A percentile compares a stretch with the other conserved stretches of the same genome.
phyloP scores from a whole-genome alignment of 2,888 invertebrate species.

The Drosophila maculinotata region DNA sequence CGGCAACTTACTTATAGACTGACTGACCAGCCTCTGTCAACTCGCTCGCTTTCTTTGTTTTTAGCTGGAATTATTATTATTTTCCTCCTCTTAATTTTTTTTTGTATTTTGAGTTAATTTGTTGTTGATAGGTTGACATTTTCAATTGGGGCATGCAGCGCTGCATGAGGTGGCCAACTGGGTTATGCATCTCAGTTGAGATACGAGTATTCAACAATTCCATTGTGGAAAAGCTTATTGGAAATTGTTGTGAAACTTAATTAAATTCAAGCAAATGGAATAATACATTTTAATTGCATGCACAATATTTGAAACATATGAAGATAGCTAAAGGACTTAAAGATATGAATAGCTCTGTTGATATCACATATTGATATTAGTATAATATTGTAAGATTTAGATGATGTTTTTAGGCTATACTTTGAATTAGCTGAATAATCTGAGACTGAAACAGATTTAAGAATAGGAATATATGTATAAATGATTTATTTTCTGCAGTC shows the following conservation, averaged over 20 bases:
- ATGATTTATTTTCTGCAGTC: no score
- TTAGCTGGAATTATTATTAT: conserved; percentile 22
- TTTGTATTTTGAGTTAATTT: conserved; percentile 74
- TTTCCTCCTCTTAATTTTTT: conserved; percentile 28
- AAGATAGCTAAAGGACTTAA: no score
- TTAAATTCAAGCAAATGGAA: conserved; percentile 10
- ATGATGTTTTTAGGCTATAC: no score
- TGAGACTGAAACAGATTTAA: no score
- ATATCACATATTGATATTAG: not conserved
- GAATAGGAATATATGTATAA: no score
- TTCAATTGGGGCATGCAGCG: conserved; percentile 74
- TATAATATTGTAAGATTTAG: no score
- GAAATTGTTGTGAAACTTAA: conserved; percentile 31
- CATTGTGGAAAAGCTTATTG: conserved; percentile 29
- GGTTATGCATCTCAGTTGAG: conserved; percentile 39
- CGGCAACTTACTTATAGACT: conserved; percentile 76
- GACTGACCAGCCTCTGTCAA: conserved; percentile 63
- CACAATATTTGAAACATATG: not conserved
- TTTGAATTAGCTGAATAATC: no score
- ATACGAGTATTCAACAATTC: conserved; percentile 23
- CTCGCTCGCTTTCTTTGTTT: conserved; percentile 66
- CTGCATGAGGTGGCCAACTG: conserved; percentile 66
- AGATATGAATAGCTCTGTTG: no score
- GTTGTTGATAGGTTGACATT: conserved; percentile 78
- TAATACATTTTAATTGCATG: not conserved